Evolutionary conservation across 2,113 vertebrate genomes (phyloP).

Genomic region (Columba livia): DNA sequence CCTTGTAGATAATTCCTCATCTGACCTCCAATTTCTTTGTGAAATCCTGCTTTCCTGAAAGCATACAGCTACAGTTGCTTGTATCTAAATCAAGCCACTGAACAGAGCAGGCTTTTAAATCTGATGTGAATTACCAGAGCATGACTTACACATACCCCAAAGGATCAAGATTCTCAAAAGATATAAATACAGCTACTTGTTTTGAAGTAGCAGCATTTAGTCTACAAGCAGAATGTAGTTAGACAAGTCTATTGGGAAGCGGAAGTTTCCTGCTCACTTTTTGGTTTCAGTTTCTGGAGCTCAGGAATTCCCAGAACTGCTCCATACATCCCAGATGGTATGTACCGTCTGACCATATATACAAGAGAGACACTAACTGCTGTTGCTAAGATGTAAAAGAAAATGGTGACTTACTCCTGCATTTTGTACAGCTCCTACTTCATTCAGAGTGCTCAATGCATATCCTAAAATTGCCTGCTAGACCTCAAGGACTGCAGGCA

Average conservation of each 20-base stretch:
- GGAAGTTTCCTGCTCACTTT: background rate
- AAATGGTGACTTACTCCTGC: background rate
- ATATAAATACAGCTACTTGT: background rate
- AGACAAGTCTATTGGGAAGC: background rate
- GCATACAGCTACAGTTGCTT: background rate
- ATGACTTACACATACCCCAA: background rate
- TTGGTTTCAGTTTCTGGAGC: background rate
- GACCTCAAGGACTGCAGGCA: background rate
- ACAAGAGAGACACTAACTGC: background rate
- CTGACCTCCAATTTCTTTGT: background rate
- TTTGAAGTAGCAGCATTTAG: background rate
- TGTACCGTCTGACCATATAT: background rate
- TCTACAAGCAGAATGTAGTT: background rate
- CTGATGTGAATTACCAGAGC: background rate
- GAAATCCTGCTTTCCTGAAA: background rate
- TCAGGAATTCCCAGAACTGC: background rate
- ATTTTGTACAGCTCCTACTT: background rate
- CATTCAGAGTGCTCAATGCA: background rate
- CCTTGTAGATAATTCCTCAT: slow-evolving; percentile 13
- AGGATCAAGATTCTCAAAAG: background rate
- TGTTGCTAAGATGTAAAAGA: background rate
- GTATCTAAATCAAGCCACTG: background rate
- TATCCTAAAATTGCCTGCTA: background rate
- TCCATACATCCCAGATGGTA: background rate
- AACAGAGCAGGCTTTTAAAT: background rate